Evolutionary conservation across 2,113 vertebrate species (phyloP).

Genomic region (Hypocryptadius cinnamomeus): DNA sequence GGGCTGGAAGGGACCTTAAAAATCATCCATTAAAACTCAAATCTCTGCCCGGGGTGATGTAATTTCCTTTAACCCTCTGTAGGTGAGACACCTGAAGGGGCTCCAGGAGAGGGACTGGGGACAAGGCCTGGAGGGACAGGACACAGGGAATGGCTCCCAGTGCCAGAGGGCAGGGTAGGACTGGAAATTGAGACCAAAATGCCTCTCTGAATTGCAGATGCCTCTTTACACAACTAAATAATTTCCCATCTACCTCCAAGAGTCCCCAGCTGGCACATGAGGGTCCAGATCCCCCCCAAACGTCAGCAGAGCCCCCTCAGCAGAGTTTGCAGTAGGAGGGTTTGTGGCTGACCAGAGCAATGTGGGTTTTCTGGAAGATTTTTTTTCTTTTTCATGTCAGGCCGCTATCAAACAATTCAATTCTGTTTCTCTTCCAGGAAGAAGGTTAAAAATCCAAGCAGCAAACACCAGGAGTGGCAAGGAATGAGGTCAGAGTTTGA

Average conservation of each 20-base stretch:
- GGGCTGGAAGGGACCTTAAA: neutral
- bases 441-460: neutral
- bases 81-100: neutral
- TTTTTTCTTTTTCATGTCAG: neutral
- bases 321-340: neutral
- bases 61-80: neutral
- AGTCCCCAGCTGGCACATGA: neutral
- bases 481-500: neutral
- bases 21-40: neutral
- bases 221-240: neutral
- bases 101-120: neutral
- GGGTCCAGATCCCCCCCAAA: neutral
- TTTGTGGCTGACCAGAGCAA: neutral
- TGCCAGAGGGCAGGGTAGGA: accelerated
- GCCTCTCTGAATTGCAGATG: neutral
- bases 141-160: neutral
- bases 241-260: neutral
- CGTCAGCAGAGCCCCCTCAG: neutral
- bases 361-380: neutral
- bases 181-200: neutral
- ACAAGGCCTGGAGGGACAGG: neutral
- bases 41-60: neutral
- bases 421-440: neutral
- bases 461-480: neutral
- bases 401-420: neutral